phyloP scores from a whole-genome alignment of 2,797 vertebrate species.

The Syngnathus acus region DNA sequence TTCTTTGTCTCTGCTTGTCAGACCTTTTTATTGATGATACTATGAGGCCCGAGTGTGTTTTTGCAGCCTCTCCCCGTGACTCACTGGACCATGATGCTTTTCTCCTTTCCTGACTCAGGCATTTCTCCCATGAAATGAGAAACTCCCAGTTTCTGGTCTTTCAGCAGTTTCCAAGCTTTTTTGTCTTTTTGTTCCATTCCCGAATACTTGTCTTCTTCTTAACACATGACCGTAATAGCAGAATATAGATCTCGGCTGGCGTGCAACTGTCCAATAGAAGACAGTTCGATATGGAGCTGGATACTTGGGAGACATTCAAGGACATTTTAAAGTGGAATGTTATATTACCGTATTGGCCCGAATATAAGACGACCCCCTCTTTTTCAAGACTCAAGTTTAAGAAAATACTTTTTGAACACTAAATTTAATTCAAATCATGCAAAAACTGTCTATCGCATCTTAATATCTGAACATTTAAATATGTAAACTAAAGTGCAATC shows the following conservation, averaged over 20 bases:
- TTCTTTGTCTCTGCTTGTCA: slow-evolving; percentile 7
- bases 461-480: no score
- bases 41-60: slow-evolving; percentile 35
- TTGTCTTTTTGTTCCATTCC: not conserved
- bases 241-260: not conserved
- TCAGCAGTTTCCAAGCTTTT: slow-evolving; percentile 16
- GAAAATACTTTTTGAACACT: no score
- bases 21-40: slow-evolving; percentile 21
- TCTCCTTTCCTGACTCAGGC: slow-evolving; percentile 61
- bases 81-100: slow-evolving; percentile 54
- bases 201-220: not conserved
- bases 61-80: slow-evolving; percentile 58
- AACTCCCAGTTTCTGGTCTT: slow-evolving; percentile 60
- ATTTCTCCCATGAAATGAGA: slow-evolving; percentile 63
- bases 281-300: no score
- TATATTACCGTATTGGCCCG: no score
- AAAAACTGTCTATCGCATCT: no score
- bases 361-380: no score
- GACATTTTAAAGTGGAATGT: not conserved
- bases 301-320: no score
- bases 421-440: no score
- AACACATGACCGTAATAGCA: not conserved
- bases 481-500: no score
- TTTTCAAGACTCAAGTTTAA: no score
- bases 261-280: no score